phyloP scores from a whole-genome alignment of 2,797 vertebrate species.

The Australoheros facetus region DNA sequence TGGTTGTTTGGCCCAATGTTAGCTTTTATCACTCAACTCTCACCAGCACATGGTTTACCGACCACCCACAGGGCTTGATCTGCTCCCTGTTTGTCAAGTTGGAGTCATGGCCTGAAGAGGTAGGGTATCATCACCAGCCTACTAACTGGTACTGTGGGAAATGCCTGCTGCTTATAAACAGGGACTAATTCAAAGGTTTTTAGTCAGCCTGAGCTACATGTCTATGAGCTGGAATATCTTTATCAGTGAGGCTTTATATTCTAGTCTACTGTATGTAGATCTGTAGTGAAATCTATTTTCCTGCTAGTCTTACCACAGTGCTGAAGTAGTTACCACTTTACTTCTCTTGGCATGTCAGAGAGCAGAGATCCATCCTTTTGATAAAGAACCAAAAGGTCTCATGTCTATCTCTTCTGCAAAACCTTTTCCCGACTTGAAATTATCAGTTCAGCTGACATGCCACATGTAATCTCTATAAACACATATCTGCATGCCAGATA shows the following conservation, averaged over 20 bases:
- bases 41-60: constrained; percentile 33
- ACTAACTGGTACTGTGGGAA: background rate
- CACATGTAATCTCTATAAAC: background rate
- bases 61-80: constrained; percentile 44
- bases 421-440: background rate
- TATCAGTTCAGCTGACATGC: background rate
- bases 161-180: background rate
- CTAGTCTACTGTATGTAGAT: background rate
- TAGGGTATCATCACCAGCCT: background rate
- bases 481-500: background rate
- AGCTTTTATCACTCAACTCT: constrained; percentile 50
- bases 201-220: background rate
- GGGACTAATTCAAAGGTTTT: background rate
- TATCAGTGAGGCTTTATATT: background rate
- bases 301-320: background rate
- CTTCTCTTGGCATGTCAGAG: background rate
- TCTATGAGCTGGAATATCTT: background rate
- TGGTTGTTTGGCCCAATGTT: constrained; percentile 41
- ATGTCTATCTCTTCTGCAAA: background rate
- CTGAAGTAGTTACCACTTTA: background rate
- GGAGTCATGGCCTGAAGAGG: background rate
- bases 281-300: background rate
- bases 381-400: background rate
- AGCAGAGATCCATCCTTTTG: background rate
- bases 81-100: background rate